Base-by-base conservation (phyloP, 2,113 vertebrate genomes). In the Electrona antarctica region DNA sequence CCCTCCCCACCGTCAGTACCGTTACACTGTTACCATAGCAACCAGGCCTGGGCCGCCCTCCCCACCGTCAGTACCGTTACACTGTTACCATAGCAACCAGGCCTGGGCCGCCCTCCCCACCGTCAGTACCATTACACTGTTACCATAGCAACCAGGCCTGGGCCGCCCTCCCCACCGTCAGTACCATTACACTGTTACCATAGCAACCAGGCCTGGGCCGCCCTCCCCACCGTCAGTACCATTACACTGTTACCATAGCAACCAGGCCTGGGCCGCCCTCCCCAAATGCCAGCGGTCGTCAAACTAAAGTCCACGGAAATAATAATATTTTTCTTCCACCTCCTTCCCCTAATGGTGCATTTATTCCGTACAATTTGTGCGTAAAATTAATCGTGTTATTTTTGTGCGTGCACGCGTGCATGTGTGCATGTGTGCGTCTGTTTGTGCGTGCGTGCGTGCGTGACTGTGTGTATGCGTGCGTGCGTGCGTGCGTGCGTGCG, bases 101-200 rank as follows among this genome's bases (percentile, higher is more conserved):
- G 98, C 97, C 76, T 99, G 98, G 98, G 88, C 94, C 0, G 91
- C 94, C 9, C 86, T 99, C 77, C 88, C 97, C 45, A 90, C 92
- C 11, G 97, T 98, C 87, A 96, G 97, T 91, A 54, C 52, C 48
- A 6, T 10, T 6, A 50, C 8, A 21, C 21, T 21, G 21, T 21
- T 21, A 41, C 33, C 33, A 21, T 6, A 41, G 33, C 33, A 41
- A 41, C 33, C 33, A 41, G 33, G 33, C 33, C 33, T 41, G 33
- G 33, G 33, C 33, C 3, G 33, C 33, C 33, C 33, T 41, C 3
- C 33, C 33, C 5, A 41, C 21, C 21, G 21, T 21, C 88, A 96
- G 97, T 91, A 54, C 52, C 48, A 6, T 10, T 6, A 50, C 8
- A 21, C 21, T 21, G 21, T 21, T 21, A 21, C 67, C 21, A 21